These are phyloP conservation scores for Didymodactylos carnosus DNA, from an alignment of 2,888 invertebrate genomes.

Conservation along the genomic window DNA sequence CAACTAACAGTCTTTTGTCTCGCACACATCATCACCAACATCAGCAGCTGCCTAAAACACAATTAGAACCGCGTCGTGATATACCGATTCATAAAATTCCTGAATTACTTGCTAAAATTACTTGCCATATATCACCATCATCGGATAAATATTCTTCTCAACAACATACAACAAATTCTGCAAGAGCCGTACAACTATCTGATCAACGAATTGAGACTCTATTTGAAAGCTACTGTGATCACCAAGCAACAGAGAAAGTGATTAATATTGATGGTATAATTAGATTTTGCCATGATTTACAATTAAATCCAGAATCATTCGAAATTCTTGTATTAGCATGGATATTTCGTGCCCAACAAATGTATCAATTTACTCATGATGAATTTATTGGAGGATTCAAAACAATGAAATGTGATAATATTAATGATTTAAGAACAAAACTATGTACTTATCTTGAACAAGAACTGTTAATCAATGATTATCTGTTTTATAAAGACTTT, in stretches of 20 bases:
- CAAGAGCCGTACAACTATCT: background rate
- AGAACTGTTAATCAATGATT: no score
- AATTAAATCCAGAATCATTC: background rate
- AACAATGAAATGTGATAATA: background rate
- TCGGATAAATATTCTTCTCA: no score
- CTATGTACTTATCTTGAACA: background rate
- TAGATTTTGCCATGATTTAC: background rate
- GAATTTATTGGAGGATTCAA: background rate
- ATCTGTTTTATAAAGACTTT: slow-evolving; percentile 48
- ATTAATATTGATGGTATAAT: background rate
- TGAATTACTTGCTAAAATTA: background rate
- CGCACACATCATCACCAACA: no score
- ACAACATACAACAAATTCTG: no score
- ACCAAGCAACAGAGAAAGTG: no score
- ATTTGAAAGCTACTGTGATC: background rate
- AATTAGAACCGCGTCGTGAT: background rate
- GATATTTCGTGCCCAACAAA: background rate
- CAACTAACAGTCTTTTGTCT: no score
- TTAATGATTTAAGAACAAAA: background rate
- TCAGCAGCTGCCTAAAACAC: no score
- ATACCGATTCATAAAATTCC: background rate
- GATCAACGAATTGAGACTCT: background rate
- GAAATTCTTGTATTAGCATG: background rate
- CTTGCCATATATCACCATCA: no score
- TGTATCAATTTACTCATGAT: background rate